A percentile compares a stretch with the other conserved stretches of the same genome.
phyloP scores from a whole-genome alignment of 1,140 invertebrate genomes.

The Sycophaga agraensis region DNA sequence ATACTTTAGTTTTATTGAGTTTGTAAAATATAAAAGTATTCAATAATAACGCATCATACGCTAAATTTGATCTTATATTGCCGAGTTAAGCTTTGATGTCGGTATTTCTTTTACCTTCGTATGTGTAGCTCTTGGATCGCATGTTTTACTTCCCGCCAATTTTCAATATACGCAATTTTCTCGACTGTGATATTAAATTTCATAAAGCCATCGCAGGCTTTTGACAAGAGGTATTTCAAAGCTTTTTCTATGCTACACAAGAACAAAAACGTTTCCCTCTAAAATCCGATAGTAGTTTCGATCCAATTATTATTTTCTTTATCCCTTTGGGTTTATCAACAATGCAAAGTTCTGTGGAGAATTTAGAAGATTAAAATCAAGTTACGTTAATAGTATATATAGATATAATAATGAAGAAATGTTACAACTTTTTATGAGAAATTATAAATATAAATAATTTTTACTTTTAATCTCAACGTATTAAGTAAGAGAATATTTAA shows the following conservation, averaged over 20 bases:
- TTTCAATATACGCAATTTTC: neutral
- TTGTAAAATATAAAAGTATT: neutral
- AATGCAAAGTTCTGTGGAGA: too few relatives aligned
- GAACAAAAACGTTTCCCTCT: neutral
- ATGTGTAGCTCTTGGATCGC: too few relatives aligned
- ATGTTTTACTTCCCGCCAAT: neutral
- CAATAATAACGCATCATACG: too few relatives aligned
- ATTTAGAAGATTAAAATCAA: too few relatives aligned
- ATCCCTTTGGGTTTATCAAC: too few relatives aligned
- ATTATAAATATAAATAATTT: too few relatives aligned
- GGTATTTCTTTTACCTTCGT: too few relatives aligned
- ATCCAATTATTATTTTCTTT: neutral
- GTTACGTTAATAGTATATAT: neutral
- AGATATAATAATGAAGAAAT: neutral
- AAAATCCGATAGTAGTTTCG: conserved; percentile 1
- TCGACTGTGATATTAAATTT: conserved; percentile 9
- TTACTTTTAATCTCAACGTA: too few relatives aligned
- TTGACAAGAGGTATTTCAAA: neutral
- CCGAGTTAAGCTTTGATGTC: too few relatives aligned
- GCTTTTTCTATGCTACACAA: neutral
- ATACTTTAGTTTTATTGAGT: neutral
- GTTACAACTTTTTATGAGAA: too few relatives aligned
- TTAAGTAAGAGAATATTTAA: too few relatives aligned
- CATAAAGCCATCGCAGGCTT: neutral
- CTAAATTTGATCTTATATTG: too few relatives aligned